Percentiles rank a stretch among this genome's conserved stretches.
These are phyloP conservation scores for Philaenus spumarius DNA, from an alignment of 1,140 invertebrate genomes.

Conservation along the genomic window DNA sequence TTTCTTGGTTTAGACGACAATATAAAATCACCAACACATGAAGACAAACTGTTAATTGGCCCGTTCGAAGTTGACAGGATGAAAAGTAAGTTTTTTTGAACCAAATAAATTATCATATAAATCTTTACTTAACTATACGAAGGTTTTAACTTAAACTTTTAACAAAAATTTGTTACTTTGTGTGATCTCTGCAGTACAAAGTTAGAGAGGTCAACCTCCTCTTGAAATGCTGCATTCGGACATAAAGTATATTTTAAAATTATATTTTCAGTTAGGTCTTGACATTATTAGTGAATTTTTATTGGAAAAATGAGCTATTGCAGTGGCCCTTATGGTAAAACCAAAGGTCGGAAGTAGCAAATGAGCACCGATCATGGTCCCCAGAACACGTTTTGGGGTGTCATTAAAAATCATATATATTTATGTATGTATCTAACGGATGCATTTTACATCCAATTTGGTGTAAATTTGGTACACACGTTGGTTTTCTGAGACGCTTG, in stretches of 20 bases:
- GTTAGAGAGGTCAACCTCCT: neutral
- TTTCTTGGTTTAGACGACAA: constrained; percentile 19
- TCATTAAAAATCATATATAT: too few relatives aligned
- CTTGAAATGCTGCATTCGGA: neutral
- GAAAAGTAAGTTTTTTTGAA: constrained; percentile 19
- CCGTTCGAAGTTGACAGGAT: constrained; percentile 6
- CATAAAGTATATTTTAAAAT: neutral
- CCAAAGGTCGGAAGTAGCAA: too few relatives aligned
- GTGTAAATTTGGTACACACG: too few relatives aligned
- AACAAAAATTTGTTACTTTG: neutral
- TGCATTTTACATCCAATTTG: too few relatives aligned
- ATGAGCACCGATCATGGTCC: too few relatives aligned
- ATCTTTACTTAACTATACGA: neutral
- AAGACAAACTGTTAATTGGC: constrained; percentile 12
- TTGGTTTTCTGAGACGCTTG: too few relatives aligned
- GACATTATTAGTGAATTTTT: too few relatives aligned
- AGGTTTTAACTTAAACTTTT: neutral
- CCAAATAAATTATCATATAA: neutral
- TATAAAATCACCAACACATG: neutral
- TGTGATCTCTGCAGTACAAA: neutral
- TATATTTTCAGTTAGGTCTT: too few relatives aligned
- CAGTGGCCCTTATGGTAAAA: too few relatives aligned
- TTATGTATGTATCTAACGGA: too few relatives aligned
- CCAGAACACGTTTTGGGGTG: too few relatives aligned
- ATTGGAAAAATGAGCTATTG: too few relatives aligned